Base-by-base conservation (phyloP, 2,888 invertebrate genomes). In the Papilio gigon region DNA sequence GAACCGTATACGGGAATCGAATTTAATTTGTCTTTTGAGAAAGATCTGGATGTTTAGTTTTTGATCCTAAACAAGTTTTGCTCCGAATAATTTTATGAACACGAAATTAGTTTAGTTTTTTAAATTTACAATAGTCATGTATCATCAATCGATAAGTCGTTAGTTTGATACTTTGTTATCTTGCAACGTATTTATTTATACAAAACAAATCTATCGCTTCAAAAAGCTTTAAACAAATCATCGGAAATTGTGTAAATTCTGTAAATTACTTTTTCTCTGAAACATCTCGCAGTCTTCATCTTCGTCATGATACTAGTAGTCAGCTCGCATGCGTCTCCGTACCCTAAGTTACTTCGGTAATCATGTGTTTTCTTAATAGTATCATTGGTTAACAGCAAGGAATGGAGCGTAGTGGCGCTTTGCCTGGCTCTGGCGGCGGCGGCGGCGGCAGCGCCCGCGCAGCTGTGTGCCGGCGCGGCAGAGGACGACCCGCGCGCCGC, bases 401-500 rank as follows among this genome's bases (percentile, higher is more conserved):
- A 89, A 69, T 78, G 80, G 73, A 84, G 80, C 76, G 86, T 88
- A 61, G 74, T 84, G 74, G 82, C 82, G 77, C 66, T 77, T 70
- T 85, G 84, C 76, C 78, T 74, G 47, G 74, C 82, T 68, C 80
- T 85, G 72, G 82, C 78, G 70, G 80, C 77, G 77, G 81, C 86
- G 82, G 78, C 84, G 75, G 74, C 73, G 69, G 84, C 87, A 0
- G 90, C 93, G 75, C 87, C 89, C 58, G 90, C 92, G 69, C 90
- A 92, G 83, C 93, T 94, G 72, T 95, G 94, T 86, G 92, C 93
- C 33, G 87, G 94, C 82, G 93, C 92, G 0, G 88, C 92, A 1
- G 94, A 94, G 70, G 94, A 94, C 76, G 93, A 94, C 76, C 94
- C 94, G 1, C 92, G 94, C 30, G 93, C 94, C 76, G 93, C 94